Percentiles rank a stretch among this genome's conserved stretches.
Evolutionary conservation across 2,888 invertebrate genomes (phyloP).

Genomic region (Zygothrica quintamaculata): DNA sequence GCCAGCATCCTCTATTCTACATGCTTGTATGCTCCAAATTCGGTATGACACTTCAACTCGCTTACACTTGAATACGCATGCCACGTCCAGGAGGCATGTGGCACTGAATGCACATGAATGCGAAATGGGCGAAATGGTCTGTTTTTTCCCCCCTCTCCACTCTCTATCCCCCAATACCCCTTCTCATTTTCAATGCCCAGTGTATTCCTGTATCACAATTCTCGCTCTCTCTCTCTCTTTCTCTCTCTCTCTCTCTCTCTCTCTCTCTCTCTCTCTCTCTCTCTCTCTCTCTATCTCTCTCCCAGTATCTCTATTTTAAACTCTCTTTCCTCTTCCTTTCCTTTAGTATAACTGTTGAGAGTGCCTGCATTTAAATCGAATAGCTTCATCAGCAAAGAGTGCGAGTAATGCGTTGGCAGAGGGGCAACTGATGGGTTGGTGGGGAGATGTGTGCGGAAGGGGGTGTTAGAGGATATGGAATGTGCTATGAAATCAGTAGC

Average conservation of each 20-base stretch:
- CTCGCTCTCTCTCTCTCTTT: too few relatives aligned
- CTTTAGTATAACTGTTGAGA: too few relatives aligned
- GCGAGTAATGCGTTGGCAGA: neutral
- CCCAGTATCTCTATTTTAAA: too few relatives aligned
- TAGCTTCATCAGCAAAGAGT: constrained; percentile 68
- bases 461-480: too few relatives aligned
- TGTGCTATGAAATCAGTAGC: too few relatives aligned
- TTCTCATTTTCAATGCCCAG: too few relatives aligned
- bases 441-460: too few relatives aligned
- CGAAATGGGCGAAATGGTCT: constrained; percentile 39
- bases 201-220: too few relatives aligned
- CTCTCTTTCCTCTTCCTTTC: neutral
- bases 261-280: too few relatives aligned
- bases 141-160: neutral
- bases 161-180: too few relatives aligned
- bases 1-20: neutral
- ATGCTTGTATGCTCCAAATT: constrained; percentile 62
- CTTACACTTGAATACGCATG: constrained; percentile 77
- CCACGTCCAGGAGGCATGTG: constrained; percentile 66
- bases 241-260: too few relatives aligned
- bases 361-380: constrained; percentile 74
- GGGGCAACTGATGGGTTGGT: neutral
- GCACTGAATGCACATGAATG: constrained; percentile 63
- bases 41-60: constrained; percentile 74
- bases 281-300: too few relatives aligned